phyloP scores from a whole-genome alignment of 2,797 vertebrate genomes.

The Sebastes hopkinsi region DNA sequence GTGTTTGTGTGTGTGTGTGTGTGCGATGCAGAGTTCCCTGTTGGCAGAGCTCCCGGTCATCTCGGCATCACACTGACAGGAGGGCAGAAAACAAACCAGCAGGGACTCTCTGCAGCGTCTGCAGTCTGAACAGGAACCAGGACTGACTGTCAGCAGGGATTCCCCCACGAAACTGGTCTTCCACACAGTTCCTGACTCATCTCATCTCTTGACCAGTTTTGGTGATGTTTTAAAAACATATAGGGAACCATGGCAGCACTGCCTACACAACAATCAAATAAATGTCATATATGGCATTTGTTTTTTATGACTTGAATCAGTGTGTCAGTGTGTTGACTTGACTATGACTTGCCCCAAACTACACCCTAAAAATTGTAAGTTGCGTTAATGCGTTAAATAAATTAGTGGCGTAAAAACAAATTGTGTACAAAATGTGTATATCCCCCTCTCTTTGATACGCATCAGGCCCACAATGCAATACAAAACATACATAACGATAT shows the following conservation, averaged over 20 bases:
- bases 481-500: background rate
- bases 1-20: background rate
- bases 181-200: background rate
- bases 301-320: background rate
- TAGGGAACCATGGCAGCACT: background rate
- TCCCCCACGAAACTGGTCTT: conserved; percentile 17
- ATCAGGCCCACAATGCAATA: background rate
- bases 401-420: no score
- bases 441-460: background rate
- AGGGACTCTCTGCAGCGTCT: conserved; percentile 29
- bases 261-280: background rate
- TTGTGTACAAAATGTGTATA: background rate
- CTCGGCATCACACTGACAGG: conserved; percentile 23
- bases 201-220: background rate
- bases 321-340: no score
- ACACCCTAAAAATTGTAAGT: no score
- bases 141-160: conserved; percentile 44
- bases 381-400: no score
- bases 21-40: conserved; percentile 8
- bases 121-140: conserved; percentile 45
- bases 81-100: conserved; percentile 19
- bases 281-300: background rate
- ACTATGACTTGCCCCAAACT: no score
- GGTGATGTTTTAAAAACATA: background rate
- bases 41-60: conserved; percentile 28